Evolutionary conservation across 2,888 invertebrate species (phyloP), one percentile per base, ranked within the genome.

Genomic region (Melanostoma scalare): DNA sequence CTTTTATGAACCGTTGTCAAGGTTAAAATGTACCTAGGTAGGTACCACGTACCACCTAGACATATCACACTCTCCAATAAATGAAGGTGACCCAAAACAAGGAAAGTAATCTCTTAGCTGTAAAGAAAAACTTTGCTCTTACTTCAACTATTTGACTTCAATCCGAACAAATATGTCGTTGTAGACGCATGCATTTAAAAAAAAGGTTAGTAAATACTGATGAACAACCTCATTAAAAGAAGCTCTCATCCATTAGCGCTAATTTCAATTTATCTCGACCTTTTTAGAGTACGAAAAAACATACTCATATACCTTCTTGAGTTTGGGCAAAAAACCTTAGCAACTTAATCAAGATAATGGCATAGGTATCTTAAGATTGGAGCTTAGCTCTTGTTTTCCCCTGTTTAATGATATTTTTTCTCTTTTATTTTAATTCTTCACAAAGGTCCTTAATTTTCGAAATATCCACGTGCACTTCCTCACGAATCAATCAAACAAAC

Each of bases 401-500:
- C 20, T 20, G 20, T 20, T 20, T 20, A 20, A 20, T 20, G 20
- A 20, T 20, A 20, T 20, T 20, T 20, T 46, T 46, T 68, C 36
- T 5, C 30, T 9, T 50, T 20, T 40, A 33, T 40, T 53, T 56
- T 72, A 50, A 31, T 53, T 61, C 61, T 35, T 44, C 38, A 53
- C 44, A 72, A 72, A 72, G 6, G 53, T 31, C 71, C 50, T 52
- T 60, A 52, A 71, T 60, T 60, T 50, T 36, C 42, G 52, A 60
- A 71, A 71, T 71, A 36, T 61, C 44, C 72, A 72, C 72, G 53
- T 73, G 73, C 73, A 73, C 56, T 73, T 65, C 10, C 63, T 20
- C 10, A 9, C 33, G 40, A 73, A 73, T 73, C 73, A 73, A 73
- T 73, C 73, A 72, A 55, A 73, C 73, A 72, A 55, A 73, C 36